Base-by-base conservation (phyloP, 2,797 vertebrate species). In the Spinibarbus caldwelli region DNA sequence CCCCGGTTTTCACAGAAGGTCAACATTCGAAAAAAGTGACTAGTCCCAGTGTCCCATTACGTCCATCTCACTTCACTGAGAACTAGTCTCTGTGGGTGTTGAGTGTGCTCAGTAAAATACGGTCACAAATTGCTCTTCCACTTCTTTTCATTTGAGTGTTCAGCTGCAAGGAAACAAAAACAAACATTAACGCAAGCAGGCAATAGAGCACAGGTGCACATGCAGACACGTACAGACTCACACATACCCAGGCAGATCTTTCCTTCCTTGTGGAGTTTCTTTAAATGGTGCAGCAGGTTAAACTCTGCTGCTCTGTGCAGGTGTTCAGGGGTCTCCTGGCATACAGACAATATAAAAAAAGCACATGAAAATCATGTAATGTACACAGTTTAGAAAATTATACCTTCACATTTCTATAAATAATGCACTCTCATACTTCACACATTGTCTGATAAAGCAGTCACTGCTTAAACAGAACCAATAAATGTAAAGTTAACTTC, bases 231-330 rank as follows among this genome's bases (percentile, higher is more conserved):
- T 29, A 36, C 31, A 57, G 14, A 34, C 12, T 4, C n/a, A 66
- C 11, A 29, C 91, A 0, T 86, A 96, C 95, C 93, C 2, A 92
- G 89, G 91, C 90, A 90, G 89, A 99, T 94, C 90, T 93, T 96
- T 9, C 95, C 96, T 76, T 99, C 97, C 90, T 96, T 99, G 92
- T 97, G 94, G 87, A 99, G 91, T 90, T 99, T 99, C 89, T 92
- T 96, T 89, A 99, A 90, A 92, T 99, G 98, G 88, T 97, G 97
- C 15, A 93, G 36, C 87, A 98, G 90, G 90, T 99, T 99, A 31
- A 66, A 73, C 78, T 97, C 95, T 29, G 98, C 98, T 70, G 95
- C 95, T 89, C 4, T 76, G 90, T 97, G 94, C 86, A 99, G 96
- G 88, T 96, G 73, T 80, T 97, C 94, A 78, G 97, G 97, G 1